These are phyloP conservation scores for Phymanthus crucifer DNA, from an alignment of 92 coral and sea anemone genomes.

Conservation along the genomic window DNA sequence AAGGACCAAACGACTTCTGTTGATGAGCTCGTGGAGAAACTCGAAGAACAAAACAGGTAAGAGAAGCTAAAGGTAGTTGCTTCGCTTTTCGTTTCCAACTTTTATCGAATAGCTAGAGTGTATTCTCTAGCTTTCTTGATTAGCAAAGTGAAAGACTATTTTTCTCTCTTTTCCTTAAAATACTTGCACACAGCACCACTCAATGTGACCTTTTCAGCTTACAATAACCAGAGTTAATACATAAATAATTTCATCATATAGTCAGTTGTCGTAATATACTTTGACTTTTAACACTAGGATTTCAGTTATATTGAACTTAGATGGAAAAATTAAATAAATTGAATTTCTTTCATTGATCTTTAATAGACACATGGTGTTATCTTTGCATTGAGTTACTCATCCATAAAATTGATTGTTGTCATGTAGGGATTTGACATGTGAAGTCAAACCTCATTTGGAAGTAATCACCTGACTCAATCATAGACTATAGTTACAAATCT, in stretches of 20 bases:
- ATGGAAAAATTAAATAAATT: not conserved
- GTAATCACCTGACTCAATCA: no score
- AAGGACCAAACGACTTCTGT: constrained; percentile 48
- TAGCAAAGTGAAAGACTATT: not conserved
- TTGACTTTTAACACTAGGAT: not conserved
- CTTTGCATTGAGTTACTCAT: not conserved
- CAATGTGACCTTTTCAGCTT: not conserved
- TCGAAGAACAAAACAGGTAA: constrained; percentile 84
- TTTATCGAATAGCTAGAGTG: not conserved
- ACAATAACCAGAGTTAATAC: not conserved
- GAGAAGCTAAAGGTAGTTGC: constrained; percentile 5
- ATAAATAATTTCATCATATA: not conserved
- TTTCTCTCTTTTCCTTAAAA: not conserved
- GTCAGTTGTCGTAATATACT: not conserved
- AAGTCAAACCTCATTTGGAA: not conserved
- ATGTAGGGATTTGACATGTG: not conserved
- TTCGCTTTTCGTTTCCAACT: not conserved
- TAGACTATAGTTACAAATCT: not conserved
- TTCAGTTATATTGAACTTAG: not conserved
- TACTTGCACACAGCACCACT: not conserved
- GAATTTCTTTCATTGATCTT: not conserved
- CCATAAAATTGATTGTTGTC: not conserved
- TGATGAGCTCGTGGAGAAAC: constrained; percentile 66
- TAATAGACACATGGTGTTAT: not conserved
- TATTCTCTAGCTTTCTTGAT: not conserved